Evolutionary conservation across 1,140 invertebrate genomes (phyloP), one percentile per base, ranked within the genome.

Genomic region (Neodiprion fabricii): DNA sequence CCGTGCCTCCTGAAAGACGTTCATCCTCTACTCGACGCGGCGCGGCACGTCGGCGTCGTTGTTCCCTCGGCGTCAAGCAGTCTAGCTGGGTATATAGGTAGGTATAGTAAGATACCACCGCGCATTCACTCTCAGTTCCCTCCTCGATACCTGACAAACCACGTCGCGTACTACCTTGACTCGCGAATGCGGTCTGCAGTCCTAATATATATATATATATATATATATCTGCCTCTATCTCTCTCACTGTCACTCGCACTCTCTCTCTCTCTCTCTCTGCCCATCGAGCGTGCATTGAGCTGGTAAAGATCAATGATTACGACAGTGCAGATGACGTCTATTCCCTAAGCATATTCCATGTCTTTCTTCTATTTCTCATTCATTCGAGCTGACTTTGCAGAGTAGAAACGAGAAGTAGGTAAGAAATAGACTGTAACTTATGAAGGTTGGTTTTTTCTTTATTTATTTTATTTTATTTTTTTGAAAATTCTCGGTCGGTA

Each of bases 181-280:
- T 61, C 53, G 53, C 53, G 8, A 61, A 61, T 17, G n/a, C 53
- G 9, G n/a, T 61, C 53, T 61, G 53, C 53, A 61, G 53, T 17
- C 8, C 7, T 12, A n/a, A 4, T 61, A 3, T 28, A 5, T 28
- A 1, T 12, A 5, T 61, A 3, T 40, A 5, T 40, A 1, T 5
- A 1, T 40, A 1, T 40, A 1, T 40, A 1, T 40, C 5, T 40
- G 2, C 5, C 28, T 40, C 28, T 40, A 1, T 40, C 28, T 40
- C 28, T 40, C 28, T 40, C 1, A 40, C 28, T 40, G 2, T 40
- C 68, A 3, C 11, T 28, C 68, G 12, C 14, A 9, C 21, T 40
- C 49, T 76, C 50, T 70, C 70, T 61, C 72, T 48, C 23, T 65
- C 10, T 73, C 50, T 71, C 7, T 77, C 17, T 49, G 70, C 17